Conservation (phyloP, 2,113 vertebrate genomes). For the Oreochromis aureus region DNA sequence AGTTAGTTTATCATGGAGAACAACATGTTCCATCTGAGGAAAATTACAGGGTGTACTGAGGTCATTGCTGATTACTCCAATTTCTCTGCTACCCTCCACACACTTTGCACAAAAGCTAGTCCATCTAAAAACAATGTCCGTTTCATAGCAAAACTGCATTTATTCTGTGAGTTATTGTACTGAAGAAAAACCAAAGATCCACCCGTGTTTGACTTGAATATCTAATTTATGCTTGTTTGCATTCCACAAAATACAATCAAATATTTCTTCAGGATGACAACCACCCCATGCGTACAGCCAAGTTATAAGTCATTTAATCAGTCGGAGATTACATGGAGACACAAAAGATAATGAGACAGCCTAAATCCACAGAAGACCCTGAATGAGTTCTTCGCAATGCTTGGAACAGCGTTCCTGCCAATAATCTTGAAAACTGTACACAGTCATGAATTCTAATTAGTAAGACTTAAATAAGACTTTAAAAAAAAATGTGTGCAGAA, state of each 20-base stretch:
- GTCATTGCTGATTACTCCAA: background rate
- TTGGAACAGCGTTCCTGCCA: background rate
- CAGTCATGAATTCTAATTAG: background rate
- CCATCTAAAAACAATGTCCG: background rate
- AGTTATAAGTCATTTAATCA: background rate
- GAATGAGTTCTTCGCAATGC: background rate
- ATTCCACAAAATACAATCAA: background rate
- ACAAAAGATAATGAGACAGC: background rate
- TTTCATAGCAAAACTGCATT: background rate
- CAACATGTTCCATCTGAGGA: background rate
- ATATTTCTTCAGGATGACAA: background rate
- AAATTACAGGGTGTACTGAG: background rate
- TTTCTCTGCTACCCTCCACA: background rate
- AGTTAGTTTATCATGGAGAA: background rate
- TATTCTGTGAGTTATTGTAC: background rate
- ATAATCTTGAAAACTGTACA: background rate
- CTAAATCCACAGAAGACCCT: background rate
- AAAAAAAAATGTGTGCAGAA: background rate
- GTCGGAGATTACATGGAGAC: background rate
- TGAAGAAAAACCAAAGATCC: background rate
- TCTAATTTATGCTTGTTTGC: background rate
- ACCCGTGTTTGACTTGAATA: background rate
- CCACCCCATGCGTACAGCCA: background rate
- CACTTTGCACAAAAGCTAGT: background rate
- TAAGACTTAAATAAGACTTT: background rate